Percentiles rank a stretch among this genome's conserved stretches.
Conservation (phyloP, 1,140 invertebrate species). For the Euglossa dilemma region DNA sequence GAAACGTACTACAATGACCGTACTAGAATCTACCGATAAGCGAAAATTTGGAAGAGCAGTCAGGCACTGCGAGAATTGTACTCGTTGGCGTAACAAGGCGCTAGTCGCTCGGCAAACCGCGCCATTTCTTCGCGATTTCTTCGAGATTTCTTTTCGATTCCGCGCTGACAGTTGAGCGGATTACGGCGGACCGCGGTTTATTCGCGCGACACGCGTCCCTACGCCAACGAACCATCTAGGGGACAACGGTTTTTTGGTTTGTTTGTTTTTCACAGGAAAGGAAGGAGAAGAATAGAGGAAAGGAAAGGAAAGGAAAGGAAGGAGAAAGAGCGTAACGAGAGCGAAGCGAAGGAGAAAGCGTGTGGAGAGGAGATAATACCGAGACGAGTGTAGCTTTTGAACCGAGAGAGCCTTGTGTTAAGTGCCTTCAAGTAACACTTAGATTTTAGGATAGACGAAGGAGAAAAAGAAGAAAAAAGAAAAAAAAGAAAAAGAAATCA, state of each 20-base stretch:
- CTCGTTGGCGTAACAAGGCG: neutral
- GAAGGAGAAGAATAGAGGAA: conserved; percentile 23
- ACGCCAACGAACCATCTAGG: too few species aligned
- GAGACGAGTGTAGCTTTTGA: conserved; percentile 66
- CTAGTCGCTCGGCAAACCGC: neutral
- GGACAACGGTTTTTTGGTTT: too few species aligned
- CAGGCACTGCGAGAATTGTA: conserved; percentile 20
- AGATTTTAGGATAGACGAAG: conserved; percentile 80
- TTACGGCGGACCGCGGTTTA: too few species aligned
- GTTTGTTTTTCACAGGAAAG: neutral
- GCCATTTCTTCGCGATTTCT: too few species aligned
- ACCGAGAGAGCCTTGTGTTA: conserved; percentile 82
- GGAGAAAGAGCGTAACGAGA: conserved; percentile 23
- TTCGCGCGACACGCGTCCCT: too few species aligned
- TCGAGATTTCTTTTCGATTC: too few species aligned
- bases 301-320: neutral
- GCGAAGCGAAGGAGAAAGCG: conserved; percentile 29
- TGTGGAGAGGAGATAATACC: conserved; percentile 39
- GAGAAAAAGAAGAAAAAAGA: conserved; percentile 11
- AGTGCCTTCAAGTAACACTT: conserved; percentile 83
- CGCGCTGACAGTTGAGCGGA: too few species aligned
- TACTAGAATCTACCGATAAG: neutral
- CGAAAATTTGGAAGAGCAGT: conserved; percentile 4
- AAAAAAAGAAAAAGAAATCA: conserved; percentile 47
- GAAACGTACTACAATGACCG: neutral